These are phyloP conservation scores for Pteromalus puparum DNA, from an alignment of 1,140 invertebrate genomes.

Conservation along the genomic window DNA sequence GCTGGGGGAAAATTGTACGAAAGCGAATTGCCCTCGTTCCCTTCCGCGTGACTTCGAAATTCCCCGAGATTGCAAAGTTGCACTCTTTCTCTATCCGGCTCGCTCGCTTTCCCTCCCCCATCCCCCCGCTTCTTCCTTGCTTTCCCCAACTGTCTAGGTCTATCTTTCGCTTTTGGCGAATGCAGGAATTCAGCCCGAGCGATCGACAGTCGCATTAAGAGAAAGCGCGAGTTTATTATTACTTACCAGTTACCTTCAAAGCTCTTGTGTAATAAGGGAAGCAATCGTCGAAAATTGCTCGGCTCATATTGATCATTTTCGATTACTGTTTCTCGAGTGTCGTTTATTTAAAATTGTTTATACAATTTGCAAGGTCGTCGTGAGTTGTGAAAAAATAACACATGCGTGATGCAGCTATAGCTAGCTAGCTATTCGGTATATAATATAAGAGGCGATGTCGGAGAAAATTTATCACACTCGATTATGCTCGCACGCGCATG, in stretches of 20 bases:
- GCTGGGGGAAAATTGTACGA: slow-evolving; percentile 38
- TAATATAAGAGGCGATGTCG: too few species aligned
- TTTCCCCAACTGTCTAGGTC: not conserved
- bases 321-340: too few species aligned
- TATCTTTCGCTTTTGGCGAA: not conserved
- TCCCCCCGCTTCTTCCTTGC: not conserved
- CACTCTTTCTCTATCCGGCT: not conserved
- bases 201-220: slow-evolving; percentile 33
- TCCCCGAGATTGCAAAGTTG: slow-evolving; percentile 38
- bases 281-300: too few species aligned
- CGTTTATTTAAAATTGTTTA: too few species aligned
- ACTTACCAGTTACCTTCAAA: not conserved
- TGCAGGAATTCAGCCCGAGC: slow-evolving; percentile 1
- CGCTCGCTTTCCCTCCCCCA: not conserved
- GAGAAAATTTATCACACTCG: not conserved
- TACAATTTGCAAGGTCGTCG: too few species aligned
- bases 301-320: too few species aligned
- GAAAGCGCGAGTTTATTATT: slow-evolving; percentile 24
- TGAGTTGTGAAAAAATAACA: too few species aligned
- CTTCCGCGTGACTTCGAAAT: slow-evolving; percentile 47
- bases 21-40: slow-evolving; percentile 47
- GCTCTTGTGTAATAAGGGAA: too few species aligned
- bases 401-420: too few species aligned
- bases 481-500: too few species aligned
- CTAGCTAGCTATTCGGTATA: too few species aligned